A percentile compares a stretch with the other conserved stretches of the same genome.
Conservation (phyloP, 2,888 invertebrate genomes). For the Trichopoda pennipes region DNA sequence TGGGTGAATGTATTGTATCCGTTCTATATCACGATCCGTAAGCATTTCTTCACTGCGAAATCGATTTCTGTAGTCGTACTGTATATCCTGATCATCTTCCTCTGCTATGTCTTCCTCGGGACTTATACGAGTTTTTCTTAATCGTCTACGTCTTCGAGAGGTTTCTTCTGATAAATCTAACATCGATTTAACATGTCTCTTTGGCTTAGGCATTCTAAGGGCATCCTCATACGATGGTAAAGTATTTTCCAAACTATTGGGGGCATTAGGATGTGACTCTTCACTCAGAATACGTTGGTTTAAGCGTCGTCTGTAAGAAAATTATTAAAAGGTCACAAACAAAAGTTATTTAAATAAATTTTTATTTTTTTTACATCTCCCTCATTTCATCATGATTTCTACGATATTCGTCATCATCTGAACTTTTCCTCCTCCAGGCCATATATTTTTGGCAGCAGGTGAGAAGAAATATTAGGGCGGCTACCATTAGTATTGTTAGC, state of each 20-base stretch:
- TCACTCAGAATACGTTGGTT: constrained; percentile 83
- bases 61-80: constrained; percentile 75
- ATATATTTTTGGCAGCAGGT: constrained; percentile 81
- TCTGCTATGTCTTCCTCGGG: constrained; percentile 70
- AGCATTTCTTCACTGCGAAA: constrained; percentile 80
- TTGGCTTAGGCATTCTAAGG: constrained; percentile 87
- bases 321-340: neutral
- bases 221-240: constrained; percentile 91
- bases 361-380: constrained; percentile 75
- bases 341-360: neutral
- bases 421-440: constrained; percentile 81
- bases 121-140: constrained; percentile 72
- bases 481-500: constrained; percentile 80
- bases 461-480: constrained; percentile 70
- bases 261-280: constrained; percentile 83
- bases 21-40: constrained; percentile 77
- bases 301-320: constrained; percentile 78
- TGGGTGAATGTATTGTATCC: constrained; percentile 74
- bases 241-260: constrained; percentile 84
- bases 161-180: constrained; percentile 80
- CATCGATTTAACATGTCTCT: constrained; percentile 84
- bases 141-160: constrained; percentile 77
- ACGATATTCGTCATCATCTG: constrained; percentile 81
- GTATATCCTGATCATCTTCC: constrained; percentile 73
- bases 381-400: constrained; percentile 80